Evolutionary conservation across 2,888 invertebrate genomes (phyloP).

Genomic region (Tachina fera): DNA sequence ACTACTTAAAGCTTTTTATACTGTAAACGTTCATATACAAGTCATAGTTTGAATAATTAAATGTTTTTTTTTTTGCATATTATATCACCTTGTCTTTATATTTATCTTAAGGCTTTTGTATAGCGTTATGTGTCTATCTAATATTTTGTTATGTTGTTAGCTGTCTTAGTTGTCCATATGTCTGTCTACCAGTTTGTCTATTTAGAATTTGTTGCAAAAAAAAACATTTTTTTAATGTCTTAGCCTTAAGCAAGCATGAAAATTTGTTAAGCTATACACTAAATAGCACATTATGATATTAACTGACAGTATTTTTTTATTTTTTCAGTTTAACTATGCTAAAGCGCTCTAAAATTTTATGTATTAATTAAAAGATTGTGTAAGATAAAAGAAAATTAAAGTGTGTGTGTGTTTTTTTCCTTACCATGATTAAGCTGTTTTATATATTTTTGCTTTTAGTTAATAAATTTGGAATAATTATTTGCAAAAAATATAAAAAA

Average conservation of each 20-base stretch:
- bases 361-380: constrained; percentile 19
- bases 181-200: constrained; percentile 38
- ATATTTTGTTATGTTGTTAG: constrained; percentile 53
- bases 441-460: too few relatives aligned
- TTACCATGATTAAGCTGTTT: too few relatives aligned
- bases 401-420: not conserved
- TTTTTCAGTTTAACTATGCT: constrained; percentile 32
- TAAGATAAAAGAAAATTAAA: constrained; percentile 1
- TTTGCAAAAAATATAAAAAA: too few relatives aligned
- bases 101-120: constrained; percentile 47
- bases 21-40: constrained; percentile 4
- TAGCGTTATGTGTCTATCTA: constrained; percentile 34
- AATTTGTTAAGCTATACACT: constrained; percentile 33
- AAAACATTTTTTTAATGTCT: constrained; percentile 14
- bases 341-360: not conserved
- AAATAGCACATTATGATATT: constrained; percentile 47
- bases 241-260: not conserved
- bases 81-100: constrained; percentile 31
- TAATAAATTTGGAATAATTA: too few relatives aligned
- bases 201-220: constrained; percentile 8
- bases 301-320: constrained; percentile 44
- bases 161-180: constrained; percentile 44
- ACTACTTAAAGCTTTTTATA: not conserved
- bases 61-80: not conserved
- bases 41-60: constrained; percentile 41